Base-by-base conservation (phyloP, 2,888 invertebrate species). In the Neoaliturus tenellus region DNA sequence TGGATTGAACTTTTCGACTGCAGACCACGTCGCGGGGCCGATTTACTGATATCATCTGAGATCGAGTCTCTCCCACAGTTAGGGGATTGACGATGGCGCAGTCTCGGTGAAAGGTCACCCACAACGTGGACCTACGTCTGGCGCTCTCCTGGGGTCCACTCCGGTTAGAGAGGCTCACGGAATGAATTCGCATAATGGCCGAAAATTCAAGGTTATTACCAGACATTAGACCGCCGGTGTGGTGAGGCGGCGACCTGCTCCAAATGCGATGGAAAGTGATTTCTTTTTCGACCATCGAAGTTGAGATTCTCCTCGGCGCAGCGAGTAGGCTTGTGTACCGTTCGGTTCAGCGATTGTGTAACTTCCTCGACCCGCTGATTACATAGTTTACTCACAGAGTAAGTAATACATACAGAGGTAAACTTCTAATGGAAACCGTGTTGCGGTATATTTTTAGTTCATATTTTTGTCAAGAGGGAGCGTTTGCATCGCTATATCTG, bases 121-220 rank as follows among this genome's bases (percentile, higher is more conserved):
- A 44, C 12, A 20, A 3, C 55, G 55, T 62, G 62, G 62, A 28
- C 62, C 10, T 14, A 6, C n/a, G 28, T 17, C 8, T 17, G 20
- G 0, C 14, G 62, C 25, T 31, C 4, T 62, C 62, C 4, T 23
- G 31, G 28, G 5, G 28, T 28, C 62, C 28, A 25, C 55, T 55
- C 20, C 25, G 23, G 55, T 23, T 55, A 23, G 62, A 62, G 25
- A 62, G 31, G 8, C 12, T 25, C 62, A 62, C 62, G 28, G 14
- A 31, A 62, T 62, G 62, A 62, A 62, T 28, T 62, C 25, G 28
- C 62, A 10, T 62, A 31, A 62, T 62, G 62, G 62, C 14, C 62
- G 25, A 23, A 51, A 51, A 28, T 62, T 28, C 28, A 28, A 62
- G 62, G 62, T 62, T 31, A 62, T 62, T 62, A 25, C 62, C 5